Evolutionary conservation across 2,888 invertebrate genomes (phyloP), one percentile per base, ranked within the genome.

Genomic region (Poecilobothrus nobilitatus): DNA sequence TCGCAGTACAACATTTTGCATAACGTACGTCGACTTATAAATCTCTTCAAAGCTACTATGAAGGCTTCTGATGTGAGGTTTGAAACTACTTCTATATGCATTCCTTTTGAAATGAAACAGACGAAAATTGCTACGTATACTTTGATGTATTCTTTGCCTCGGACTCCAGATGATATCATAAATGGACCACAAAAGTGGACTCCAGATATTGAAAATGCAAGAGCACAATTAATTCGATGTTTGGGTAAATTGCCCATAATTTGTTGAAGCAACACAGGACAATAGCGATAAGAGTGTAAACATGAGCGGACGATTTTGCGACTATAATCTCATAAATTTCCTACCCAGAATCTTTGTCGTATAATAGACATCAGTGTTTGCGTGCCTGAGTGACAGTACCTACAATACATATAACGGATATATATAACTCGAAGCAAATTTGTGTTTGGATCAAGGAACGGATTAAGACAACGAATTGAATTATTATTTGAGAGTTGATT

Each of bases 221-320:
- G n/a, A n/a, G n/a, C n/a, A n/a, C 67, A 62, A 10, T 33, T 63
- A 4, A 72, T 70, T 68, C 71, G 65, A 22, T 70, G 34, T 20
- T 61, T 53, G 6, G 71, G 71, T 64, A 74, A 68, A 66, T 70
- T 64, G 4, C 71, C 71, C 72, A 73, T 72, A 2, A 74, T 72
- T 65, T 73, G 71, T 22, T 37, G n/a, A 6, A 10, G 67, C 66
- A 71, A 66, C 27, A 33, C 67, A 21, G 72, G 71, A 12, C 65
- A 69, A 65, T 70, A 71, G 63, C 68, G 68, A 64, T 71, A 71
- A 65, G 71, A 73, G 7, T 67, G 67, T 1, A 69, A 41, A 66
- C 71, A 73, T 27, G 68, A 63, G 10, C 71, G 66, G 1, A 74
- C 68, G 2, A 69, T 68, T 22, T 70, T 68, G n/a, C 71, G 67